Evolutionary conservation across 2,888 invertebrate genomes (phyloP).

Genomic region (Alsophila aescularia): DNA sequence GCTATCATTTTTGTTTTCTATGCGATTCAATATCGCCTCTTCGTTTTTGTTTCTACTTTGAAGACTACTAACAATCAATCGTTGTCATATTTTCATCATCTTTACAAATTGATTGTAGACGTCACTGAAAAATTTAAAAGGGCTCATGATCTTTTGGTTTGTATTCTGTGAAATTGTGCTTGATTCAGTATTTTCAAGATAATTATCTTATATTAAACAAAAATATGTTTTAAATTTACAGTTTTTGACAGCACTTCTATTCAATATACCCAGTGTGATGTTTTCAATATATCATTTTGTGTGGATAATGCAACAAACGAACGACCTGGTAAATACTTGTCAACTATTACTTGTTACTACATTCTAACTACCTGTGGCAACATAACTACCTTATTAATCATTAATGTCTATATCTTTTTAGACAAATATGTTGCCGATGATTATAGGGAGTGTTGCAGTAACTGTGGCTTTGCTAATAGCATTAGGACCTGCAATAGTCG

Average conservation of each 20-base stretch:
- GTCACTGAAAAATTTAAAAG: conserved; percentile 16
- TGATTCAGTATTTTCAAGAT: background rate
- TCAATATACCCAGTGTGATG: too few relatives aligned
- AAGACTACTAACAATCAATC: background rate
- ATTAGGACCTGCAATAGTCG: conserved; percentile 3
- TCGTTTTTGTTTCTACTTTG: background rate
- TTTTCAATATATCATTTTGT: background rate
- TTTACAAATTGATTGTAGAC: conserved; percentile 22
- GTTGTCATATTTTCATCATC: background rate
- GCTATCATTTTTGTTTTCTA: conserved; percentile 7
- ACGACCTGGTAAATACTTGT: background rate
- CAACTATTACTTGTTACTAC: background rate
- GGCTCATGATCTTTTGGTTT: conserved; percentile 14
- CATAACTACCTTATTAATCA: too few relatives aligned
- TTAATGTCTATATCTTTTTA: background rate
- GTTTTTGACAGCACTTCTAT: too few relatives aligned
- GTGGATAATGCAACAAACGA: background rate
- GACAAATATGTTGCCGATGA: background rate
- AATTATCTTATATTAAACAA: background rate
- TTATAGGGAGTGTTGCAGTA: background rate
- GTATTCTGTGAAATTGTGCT: conserved; percentile 3
- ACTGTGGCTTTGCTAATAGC: background rate
- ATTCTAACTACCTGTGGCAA: background rate
- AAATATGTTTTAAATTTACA: background rate
- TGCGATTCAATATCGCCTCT: conserved; percentile 12